These are phyloP conservation scores for Halesus radiatus DNA, from an alignment of 1,140 invertebrate species.

Conservation along the genomic window DNA sequence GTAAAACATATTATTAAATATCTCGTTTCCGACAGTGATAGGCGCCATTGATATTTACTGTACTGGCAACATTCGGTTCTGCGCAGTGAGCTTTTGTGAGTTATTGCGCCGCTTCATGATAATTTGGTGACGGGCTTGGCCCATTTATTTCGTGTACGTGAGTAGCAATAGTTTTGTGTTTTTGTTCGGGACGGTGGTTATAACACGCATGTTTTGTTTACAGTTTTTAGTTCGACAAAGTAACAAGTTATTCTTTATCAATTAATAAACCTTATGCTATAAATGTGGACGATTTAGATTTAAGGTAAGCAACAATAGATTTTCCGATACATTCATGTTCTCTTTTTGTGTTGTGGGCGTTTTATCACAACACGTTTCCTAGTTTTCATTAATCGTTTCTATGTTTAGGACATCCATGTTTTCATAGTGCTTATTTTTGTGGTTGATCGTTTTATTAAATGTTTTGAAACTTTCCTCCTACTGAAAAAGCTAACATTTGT, in stretches of 20 bases:
- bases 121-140: constrained; percentile 60
- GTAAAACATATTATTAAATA: too few species aligned
- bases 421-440: background rate
- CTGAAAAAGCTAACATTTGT: constrained; percentile 53
- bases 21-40: background rate
- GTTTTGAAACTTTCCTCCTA: constrained; percentile 32
- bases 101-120: constrained; percentile 70
- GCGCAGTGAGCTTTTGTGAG: constrained; percentile 69
- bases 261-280: constrained; percentile 2
- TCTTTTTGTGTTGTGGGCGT: constrained; percentile 37
- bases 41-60: constrained; percentile 55
- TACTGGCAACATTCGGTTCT: constrained; percentile 62
- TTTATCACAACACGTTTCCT: constrained; percentile 32
- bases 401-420: background rate
- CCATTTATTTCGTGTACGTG: constrained; percentile 40
- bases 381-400: constrained; percentile 6
- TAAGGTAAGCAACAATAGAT: constrained; percentile 41
- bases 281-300: constrained; percentile 30
- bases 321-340: constrained; percentile 37
- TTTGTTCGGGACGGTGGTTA: constrained; percentile 44
- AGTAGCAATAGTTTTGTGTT: constrained; percentile 48
- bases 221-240: constrained; percentile 10
- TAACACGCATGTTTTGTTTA: constrained; percentile 45
- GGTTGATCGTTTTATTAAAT: background rate
- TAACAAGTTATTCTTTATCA: constrained; percentile 4